Evolutionary conservation across 37 sponge, comb jelly and placozoan genomes (phyloP).

Genomic region (Spongia lamella): DNA sequence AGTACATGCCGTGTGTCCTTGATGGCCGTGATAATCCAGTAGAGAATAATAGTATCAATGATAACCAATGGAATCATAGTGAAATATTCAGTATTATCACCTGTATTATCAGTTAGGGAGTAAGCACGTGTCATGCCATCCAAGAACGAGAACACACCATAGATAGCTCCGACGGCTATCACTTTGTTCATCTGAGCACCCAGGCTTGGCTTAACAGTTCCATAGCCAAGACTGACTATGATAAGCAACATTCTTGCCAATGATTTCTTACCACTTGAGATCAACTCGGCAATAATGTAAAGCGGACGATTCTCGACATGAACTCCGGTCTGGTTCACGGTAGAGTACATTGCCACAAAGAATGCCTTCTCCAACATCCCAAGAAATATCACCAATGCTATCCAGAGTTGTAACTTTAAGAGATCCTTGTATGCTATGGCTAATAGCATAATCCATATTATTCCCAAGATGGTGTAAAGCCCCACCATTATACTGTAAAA

Average conservation of each 20-base stretch:
- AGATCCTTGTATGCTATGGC: constrained; percentile 69
- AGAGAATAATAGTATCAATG: constrained; percentile 44
- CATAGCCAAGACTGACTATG: constrained; percentile 81
- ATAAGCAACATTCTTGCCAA: constrained; percentile 76
- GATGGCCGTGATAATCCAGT: constrained; percentile 67
- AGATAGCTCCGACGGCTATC: constrained; percentile 51
- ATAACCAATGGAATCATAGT: constrained; percentile 36
- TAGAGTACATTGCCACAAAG: constrained; percentile 67
- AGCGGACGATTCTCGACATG: background rate
- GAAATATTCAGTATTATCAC: constrained; percentile 7
- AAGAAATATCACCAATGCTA: constrained; percentile 58
- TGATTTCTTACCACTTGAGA: constrained; percentile 79
- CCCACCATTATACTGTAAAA: constrained; percentile 71
- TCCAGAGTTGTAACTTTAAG: constrained; percentile 70
- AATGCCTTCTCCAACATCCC: constrained; percentile 72
- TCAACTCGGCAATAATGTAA: constrained; percentile 51
- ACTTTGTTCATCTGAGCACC: constrained; percentile 54
- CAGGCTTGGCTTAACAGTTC: constrained; percentile 77
- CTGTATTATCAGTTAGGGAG: constrained; percentile 12
- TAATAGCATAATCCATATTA: constrained; percentile 54
- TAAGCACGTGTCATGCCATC: constrained; percentile 50
- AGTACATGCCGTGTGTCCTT: constrained; percentile 61
- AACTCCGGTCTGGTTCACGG: constrained; percentile 17
- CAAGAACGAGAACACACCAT: constrained; percentile 41
- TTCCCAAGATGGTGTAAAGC: constrained; percentile 46